Evolutionary conservation across 2,797 vertebrate genomes (phyloP), one percentile per base, ranked within the genome.

Genomic region (Lepus townsendii): DNA sequence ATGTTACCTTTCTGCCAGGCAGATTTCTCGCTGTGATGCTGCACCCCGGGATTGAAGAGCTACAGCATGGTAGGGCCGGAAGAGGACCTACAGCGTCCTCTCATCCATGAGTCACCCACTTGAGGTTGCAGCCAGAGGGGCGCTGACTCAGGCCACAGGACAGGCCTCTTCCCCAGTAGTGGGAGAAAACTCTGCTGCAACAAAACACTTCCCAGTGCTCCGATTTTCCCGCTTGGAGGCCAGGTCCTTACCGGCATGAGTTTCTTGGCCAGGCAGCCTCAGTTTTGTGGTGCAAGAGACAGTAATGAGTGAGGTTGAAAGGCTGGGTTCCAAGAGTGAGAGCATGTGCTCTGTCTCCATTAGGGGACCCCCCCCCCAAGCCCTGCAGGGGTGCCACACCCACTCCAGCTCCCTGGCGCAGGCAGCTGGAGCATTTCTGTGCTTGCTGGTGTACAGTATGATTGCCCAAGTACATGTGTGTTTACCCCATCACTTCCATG

Each of bases 171-270:
- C 78, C 35, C 79, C 47, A 30, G 3, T 63, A 91, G 80, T 3
- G 0, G 66, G 27, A 96, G 63, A 89, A 88, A 82, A 75, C 89
- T 83, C 85, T 75, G 60, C 32, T 91, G 57, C 38, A 83, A 72
- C 90, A 50, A 63, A 57, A 72, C 73, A 24, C 50, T 89, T 92
- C 93, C 87, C 30, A 16, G 19, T 65, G 71, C 20, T 77, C 68
- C 92, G 27, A 62, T 69, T 94, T 96, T 93, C 93, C 86, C 92
- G 63, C 73, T 95, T 90, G 60, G 75, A 90, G 68, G 71, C 90
- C 83, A 88, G 65, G 47, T 27, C 75, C 14, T 94, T 80, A 84
- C 63, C 57, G 92, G 60, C 52, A 79, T 73, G 88, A 78, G 50
- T 88, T 77, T 88, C 83, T 69, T 88, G 62, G 62, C 90, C 66